Conservation (phyloP, 2,113 vertebrate genomes). For the Macheiramphus alcinus region DNA sequence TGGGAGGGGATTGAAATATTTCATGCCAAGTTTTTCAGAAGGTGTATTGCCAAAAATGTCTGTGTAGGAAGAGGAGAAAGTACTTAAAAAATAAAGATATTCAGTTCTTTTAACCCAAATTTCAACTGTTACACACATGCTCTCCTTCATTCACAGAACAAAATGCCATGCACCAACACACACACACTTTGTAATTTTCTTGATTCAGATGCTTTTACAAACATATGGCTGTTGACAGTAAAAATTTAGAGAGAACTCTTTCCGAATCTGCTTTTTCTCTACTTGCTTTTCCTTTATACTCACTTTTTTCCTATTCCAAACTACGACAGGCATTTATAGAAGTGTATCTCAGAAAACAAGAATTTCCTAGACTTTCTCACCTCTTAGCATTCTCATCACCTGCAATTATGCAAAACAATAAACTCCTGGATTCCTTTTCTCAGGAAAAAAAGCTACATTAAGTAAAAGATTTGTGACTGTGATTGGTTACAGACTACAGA, state of each 20-base stretch:
- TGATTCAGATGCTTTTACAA: constrained; percentile 21
- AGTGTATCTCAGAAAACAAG: not conserved
- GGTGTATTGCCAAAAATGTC: constrained; percentile 40
- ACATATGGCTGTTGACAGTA: not conserved
- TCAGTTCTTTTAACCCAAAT: not conserved
- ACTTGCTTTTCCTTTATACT: not conserved
- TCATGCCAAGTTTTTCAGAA: constrained; percentile 20
- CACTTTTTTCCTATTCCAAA: constrained; percentile 3
- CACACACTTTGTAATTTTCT: not conserved
- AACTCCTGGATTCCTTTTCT: not conserved
- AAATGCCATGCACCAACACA: not conserved
- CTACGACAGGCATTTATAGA: not conserved
- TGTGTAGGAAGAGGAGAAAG: constrained; percentile 4
- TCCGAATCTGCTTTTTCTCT: not conserved
- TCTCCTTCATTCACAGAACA: not conserved
- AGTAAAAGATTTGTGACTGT: not conserved
- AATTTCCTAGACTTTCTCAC: constrained; percentile 14
- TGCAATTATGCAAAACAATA: not conserved
- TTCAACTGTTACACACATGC: not conserved
- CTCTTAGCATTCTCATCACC: not conserved
- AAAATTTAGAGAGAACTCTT: constrained; percentile 1
- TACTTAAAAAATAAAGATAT: not conserved
- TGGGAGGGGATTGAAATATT: not conserved
- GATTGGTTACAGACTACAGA: constrained; percentile 8
- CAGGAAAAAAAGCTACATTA: not conserved